phyloP scores from a whole-genome alignment of 2,888 invertebrate genomes.

The Phalera bucephala region DNA sequence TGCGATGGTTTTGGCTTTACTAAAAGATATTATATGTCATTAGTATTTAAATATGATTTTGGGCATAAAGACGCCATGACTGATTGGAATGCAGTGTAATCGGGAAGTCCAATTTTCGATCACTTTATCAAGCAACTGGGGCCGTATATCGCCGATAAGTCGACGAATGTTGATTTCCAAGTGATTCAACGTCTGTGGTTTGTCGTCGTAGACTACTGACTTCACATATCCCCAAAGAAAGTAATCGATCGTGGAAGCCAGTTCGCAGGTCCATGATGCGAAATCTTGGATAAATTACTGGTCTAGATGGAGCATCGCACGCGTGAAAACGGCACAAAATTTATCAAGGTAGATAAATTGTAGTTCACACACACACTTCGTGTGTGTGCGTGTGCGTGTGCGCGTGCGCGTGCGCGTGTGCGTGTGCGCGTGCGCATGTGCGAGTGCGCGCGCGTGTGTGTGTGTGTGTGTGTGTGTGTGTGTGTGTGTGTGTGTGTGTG shows the following conservation, averaged over 20 bases:
- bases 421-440: too few species aligned
- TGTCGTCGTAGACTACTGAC: slow-evolving; percentile 22
- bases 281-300: too few species aligned
- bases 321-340: too few species aligned
- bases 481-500: too few species aligned
- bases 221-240: slow-evolving; percentile 22
- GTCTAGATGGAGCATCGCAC: too few species aligned
- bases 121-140: slow-evolving; percentile 11
- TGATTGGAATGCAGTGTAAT: slow-evolving; percentile 15
- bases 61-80: slow-evolving; percentile 27
- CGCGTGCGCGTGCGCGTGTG: too few species aligned
- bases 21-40: slow-evolving; percentile 3
- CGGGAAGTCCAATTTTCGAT: slow-evolving; percentile 1
- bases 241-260: slow-evolving; percentile 5
- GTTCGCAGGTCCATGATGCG: slow-evolving; percentile 5
- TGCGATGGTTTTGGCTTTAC: slow-evolving; percentile 2
- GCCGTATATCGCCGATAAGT: slow-evolving; percentile 12
- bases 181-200: slow-evolving; percentile 22
- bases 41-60: slow-evolving; percentile 23
- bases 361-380: too few species aligned
- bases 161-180: slow-evolving; percentile 23
- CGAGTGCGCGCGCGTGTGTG: too few species aligned
- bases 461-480: too few species aligned
- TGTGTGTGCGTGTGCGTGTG: too few species aligned
- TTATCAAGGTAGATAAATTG: too few species aligned